Evolutionary conservation across 2,888 invertebrate genomes (phyloP).

Genomic region (Chymomyza amoena): DNA sequence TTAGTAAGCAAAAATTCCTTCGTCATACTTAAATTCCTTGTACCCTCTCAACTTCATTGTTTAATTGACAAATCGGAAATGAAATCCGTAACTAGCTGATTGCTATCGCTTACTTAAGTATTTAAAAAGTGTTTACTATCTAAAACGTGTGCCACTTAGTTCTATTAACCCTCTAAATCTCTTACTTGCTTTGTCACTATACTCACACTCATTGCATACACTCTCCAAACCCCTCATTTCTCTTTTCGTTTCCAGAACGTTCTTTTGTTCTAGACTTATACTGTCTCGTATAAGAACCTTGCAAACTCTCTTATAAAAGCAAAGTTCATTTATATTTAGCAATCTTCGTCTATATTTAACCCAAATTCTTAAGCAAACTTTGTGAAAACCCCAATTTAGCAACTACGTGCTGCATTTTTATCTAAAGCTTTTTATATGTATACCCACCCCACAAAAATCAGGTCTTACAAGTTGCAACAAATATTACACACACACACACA

Average conservation of each 20-base stretch:
- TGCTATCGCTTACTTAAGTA: too few species aligned
- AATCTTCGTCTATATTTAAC: too few species aligned
- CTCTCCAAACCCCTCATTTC: not conserved
- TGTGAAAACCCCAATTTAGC: not conserved
- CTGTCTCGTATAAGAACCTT: not conserved
- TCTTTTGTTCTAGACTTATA: not conserved
- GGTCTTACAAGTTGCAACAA: not conserved
- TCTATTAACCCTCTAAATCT: too few species aligned
- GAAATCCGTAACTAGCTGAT: too few species aligned
- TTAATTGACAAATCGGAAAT: too few species aligned
- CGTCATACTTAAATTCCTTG: too few species aligned
- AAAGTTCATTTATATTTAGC: not conserved
- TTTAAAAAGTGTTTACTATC: too few species aligned
- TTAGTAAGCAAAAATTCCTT: too few species aligned
- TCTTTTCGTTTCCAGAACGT: not conserved
- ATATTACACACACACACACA: not conserved
- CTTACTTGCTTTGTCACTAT: too few species aligned
- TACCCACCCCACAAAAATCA: not conserved
- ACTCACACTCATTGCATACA: too few species aligned
- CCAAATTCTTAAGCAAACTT: not conserved
- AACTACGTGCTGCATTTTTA: not conserved
- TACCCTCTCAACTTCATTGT: too few species aligned
- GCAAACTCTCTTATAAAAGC: not conserved
- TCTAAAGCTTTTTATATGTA: not conserved
- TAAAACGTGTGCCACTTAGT: too few species aligned